Percentiles rank a stretch among this genome's conserved stretches.
Conservation (phyloP, 35 echinoderm and acorn worm genomes). For the Ophiothrix spiculata region DNA sequence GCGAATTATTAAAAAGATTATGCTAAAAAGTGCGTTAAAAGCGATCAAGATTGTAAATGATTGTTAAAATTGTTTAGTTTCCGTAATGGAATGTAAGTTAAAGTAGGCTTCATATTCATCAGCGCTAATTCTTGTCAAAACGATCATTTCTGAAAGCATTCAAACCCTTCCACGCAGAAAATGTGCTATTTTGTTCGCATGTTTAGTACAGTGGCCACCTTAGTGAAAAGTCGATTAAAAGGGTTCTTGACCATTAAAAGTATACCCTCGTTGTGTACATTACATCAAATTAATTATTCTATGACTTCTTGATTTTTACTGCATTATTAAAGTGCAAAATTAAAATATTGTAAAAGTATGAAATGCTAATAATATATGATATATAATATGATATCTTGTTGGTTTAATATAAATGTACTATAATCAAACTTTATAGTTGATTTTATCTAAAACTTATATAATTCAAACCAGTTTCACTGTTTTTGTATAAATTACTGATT, state of each 20-base stretch:
- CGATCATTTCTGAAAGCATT: not conserved
- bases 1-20: not conserved
- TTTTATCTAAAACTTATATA: no score
- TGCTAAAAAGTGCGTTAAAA: not conserved
- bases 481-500: no score
- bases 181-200: not conserved
- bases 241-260: not conserved
- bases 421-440: no score
- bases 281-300: no score
- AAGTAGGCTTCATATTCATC: not conserved
- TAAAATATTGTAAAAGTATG: no score
- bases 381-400: no score
- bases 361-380: no score
- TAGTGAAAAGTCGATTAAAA: not conserved
- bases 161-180: not conserved
- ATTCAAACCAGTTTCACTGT: no score
- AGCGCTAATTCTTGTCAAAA: conserved; percentile 4
- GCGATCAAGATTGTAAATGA: not conserved
- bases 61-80: not conserved
- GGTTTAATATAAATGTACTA: no score
- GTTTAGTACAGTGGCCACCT: not conserved
- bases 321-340: no score
- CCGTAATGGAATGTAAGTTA: not conserved
- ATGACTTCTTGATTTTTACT: no score
- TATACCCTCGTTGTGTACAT: no score